Base-by-base conservation (phyloP, 1,140 invertebrate species). In the Gryon sp. region DNA sequence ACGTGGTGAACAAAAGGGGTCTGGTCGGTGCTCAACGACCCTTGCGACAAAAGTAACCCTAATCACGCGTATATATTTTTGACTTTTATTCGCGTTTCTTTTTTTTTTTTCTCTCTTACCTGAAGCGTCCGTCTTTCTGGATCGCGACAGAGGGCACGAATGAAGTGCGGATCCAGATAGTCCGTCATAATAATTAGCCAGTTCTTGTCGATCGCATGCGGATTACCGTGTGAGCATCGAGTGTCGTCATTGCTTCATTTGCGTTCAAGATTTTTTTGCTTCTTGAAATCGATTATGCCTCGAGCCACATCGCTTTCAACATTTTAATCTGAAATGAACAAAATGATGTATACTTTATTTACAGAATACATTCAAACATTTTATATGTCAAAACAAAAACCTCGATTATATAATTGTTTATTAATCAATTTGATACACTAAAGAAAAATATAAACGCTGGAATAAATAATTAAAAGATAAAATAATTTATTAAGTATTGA, bases 161-260 rank as follows among this genome's bases (percentile, higher is more conserved):
- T 85, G 79, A 92, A 93, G 84, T 92, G 91, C 46, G 90, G 90
- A 82, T 92, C 91, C 86, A 92, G 90, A 82, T 92, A 88, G 75
- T 87, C 86, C 83, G 87, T 88, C 88, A 88, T 89, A 86, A 83
- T 52, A 69, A 81, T 84, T 83, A 81, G 78, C 82, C 76, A 82
- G 79, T 84, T 82, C 76, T 72, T 59, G 34, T 76, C 76, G 20
- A 48, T 57, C 30, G 34, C 52, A 55, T 43, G 26, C 52, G 28
- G 60, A 69, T 40, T 55, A 57, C 30, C 68, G 24, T 59, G 59
- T 15, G 40, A 38, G 40, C 30, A 11, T 19, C 18, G 20, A 36
- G 1, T 5, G 34, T 30, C 19, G 38, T 70, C 66, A 70, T 60
- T 12, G 26, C 28, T 48, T 70, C 46, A 53, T 18, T 18, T 19